Evolutionary conservation across 2,113 vertebrate species (phyloP), one percentile per base, ranked within the genome.

Genomic region (Promerops cafer): DNA sequence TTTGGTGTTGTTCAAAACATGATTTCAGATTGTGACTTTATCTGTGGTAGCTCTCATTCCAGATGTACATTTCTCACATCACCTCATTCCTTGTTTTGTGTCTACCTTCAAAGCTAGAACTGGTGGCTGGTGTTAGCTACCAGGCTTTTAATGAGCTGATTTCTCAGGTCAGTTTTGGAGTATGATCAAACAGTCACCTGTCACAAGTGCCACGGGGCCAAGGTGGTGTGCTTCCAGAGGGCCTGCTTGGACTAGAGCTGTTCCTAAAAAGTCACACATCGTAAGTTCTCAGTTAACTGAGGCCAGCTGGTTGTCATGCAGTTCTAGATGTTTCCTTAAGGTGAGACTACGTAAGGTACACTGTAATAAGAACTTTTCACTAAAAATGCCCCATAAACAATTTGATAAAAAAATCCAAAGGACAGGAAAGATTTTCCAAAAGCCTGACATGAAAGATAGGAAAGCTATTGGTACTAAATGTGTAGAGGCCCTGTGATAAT

Each of bases 301-400:
- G 50, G 77, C 35, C 54, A 79, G 47, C 56, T 84, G 69, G 6
- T 56, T n/a, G 6, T 82, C 57, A 10, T 52, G 31, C 47, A 69
- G 28, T n/a, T 78, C 52, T 83, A 18, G 50, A 52, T 53, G 22
- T 81, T 96, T 90, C 61, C 49, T 57, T 78, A 42, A 90, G 26
- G n/a, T 69, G 39, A 37, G 49, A 21, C 16, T 60, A 13, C 0
- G 0, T 19, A 53, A 68, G 37, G 20, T 54, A 15, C 3, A 1
- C 15, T 56, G 23, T 56, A 63, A 30, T 37, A 61, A 13, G 26
- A 79, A 28, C 7, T 82, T 60, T 50, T 26, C 30, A 31, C 16
- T 82, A 28, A 89, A 82, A 91, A 37, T 59, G 9, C 3, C 24
- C 21, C 40, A 22, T 59, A 21, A 83, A 50, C 6, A 64, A 69